These are phyloP conservation scores for Dinoponera quadriceps DNA, from an alignment of 1,140 invertebrate species.

Conservation along the genomic window DNA sequence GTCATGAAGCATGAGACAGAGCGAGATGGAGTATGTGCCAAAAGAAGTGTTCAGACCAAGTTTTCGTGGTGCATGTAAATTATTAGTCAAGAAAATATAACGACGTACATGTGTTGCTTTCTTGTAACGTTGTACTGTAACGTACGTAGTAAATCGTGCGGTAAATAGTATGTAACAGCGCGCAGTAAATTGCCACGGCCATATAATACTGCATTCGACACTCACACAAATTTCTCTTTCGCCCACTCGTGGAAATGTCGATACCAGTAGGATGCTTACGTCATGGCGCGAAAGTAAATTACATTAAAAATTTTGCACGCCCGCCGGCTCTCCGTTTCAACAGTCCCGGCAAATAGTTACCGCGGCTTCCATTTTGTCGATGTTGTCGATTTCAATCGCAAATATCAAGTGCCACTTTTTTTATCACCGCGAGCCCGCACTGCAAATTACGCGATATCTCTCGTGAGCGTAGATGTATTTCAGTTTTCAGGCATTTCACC, in stretches of 20 bases:
- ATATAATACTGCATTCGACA: constrained; percentile 66
- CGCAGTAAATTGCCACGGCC: constrained; percentile 62
- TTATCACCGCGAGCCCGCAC: constrained; percentile 61
- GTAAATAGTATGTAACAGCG: constrained; percentile 66
- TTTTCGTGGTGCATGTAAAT: constrained; percentile 42
- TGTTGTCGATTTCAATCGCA: constrained; percentile 61
- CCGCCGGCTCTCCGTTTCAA: constrained; percentile 59
- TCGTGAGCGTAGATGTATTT: constrained; percentile 51
- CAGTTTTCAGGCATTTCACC: constrained; percentile 56
- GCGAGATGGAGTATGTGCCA: neutral
- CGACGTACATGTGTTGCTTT: constrained; percentile 49
- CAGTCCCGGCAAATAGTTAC: constrained; percentile 55
- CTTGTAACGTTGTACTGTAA: constrained; percentile 59
- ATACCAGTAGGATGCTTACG: constrained; percentile 65
- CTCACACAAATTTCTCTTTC: constrained; percentile 66
- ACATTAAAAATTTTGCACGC: constrained; percentile 64
- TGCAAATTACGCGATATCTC: constrained; percentile 61
- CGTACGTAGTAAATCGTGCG: constrained; percentile 61
- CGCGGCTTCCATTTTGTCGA: constrained; percentile 59
- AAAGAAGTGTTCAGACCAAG: constrained; percentile 45
- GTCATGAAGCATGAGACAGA: neutral
- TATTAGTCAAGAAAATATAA: constrained; percentile 63
- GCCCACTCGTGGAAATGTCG: constrained; percentile 65
- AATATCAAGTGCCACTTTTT: constrained; percentile 62
- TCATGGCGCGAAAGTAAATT: constrained; percentile 63